Evolutionary conservation across 1,140 invertebrate species (phyloP), one percentile per base, ranked within the genome.

Genomic region (Stegodyphus mimosarum): DNA sequence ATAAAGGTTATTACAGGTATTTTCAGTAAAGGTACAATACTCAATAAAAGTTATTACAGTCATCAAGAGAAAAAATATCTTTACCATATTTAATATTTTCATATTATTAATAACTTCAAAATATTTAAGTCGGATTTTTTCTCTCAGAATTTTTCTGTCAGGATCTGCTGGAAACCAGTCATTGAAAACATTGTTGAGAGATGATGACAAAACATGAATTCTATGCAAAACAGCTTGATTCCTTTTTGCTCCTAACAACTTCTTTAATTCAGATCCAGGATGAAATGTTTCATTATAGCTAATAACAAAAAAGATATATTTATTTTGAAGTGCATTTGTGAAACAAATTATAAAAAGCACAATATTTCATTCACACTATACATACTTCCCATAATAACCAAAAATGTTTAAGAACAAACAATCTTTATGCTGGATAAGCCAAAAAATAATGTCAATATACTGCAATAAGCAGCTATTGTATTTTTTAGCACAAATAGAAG

Each of bases 211-310:
- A 17, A 79, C 67, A 53, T 86, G 83, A 33, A 86, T 72, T 49
- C 66, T 48, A 66, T 86, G 83, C 15, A 86, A 74, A 48, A 66
- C 33, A 48, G 75, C 75, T 73, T 86, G 83, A 70, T 78, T 73
- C 11, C 79, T 64, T 6, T 79, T 86, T 51, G 78, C 83, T n/a
- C 55, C 76, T 5, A 86, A 64, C 33, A 72, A 66, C 53, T 79
- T 78, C 5, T 67, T 76, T 7, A 86, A 53, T 6, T 48, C 18
- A 52, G 83, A 78, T 11, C 66, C 15, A n/a, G 83, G 70, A 49
- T 78, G 67, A 78, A 72, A 78, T 1, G 83, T 86, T 77, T 86
- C 75, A 64, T 86, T 86, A 51, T 78, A 72, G 13, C 83, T 86
- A 66, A 15, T 18, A 33, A 6, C n/a, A 77, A 71, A 67, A 77